Conservation (phyloP, 2,797 vertebrate genomes). For the Borostomias antarcticus region DNA sequence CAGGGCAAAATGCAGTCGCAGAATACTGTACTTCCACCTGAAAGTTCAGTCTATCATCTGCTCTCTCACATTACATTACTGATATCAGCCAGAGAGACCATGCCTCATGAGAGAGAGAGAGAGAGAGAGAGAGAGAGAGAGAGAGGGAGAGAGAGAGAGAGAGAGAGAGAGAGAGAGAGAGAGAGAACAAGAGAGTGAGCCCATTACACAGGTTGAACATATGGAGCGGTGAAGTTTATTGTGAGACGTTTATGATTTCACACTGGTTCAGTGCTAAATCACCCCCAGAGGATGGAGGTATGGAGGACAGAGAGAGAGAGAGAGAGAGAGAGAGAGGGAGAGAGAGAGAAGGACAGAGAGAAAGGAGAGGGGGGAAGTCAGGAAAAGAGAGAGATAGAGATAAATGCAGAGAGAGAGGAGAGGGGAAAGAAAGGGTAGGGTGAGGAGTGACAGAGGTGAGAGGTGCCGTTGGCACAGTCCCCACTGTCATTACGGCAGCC, state of each 20-base stretch:
- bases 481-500: slow-evolving; percentile 56
- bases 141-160: not conserved
- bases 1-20: too few species aligned
- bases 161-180: not conserved
- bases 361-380: too few species aligned
- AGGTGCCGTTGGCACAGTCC: slow-evolving; percentile 65
- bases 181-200: not conserved
- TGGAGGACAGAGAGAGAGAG: slow-evolving; percentile 23
- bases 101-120: too few species aligned
- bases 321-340: slow-evolving; percentile 17
- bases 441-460: too few species aligned
- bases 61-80: slow-evolving; percentile 2
- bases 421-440: too few species aligned
- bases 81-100: slow-evolving; percentile 1
- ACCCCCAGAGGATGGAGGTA: slow-evolving; percentile 18
- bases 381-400: slow-evolving; percentile 22
- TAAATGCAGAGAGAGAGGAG: slow-evolving; percentile 39
- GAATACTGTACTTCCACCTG: too few species aligned
- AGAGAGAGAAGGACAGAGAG: slow-evolving; percentile 18
- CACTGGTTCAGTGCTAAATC: slow-evolving; percentile 18
- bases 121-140: not conserved
- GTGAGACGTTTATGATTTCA: slow-evolving; percentile 28
- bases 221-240: not conserved
- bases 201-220: not conserved
- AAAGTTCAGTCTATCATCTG: not conserved